These are phyloP conservation scores for Pseudopodoces humilis DNA, from an alignment of 2,113 vertebrate species.

Conservation along the genomic window DNA sequence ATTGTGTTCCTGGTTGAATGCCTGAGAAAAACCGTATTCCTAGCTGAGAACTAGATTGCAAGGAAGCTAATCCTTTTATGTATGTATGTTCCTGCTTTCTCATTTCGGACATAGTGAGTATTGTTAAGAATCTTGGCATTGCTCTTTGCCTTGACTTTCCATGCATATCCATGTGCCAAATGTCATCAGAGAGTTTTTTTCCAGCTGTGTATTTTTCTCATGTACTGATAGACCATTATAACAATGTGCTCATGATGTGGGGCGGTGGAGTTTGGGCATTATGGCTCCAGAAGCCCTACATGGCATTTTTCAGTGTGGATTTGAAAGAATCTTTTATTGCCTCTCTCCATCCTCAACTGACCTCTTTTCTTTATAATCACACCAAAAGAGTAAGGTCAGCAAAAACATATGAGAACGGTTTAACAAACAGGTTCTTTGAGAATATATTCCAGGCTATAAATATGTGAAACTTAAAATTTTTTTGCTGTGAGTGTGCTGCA, in stretches of 20 bases:
- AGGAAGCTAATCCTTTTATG: conserved; percentile 45
- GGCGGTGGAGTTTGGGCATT: neutral
- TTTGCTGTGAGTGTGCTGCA: neutral
- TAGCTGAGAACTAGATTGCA: conserved; percentile 44
- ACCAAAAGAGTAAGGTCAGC: neutral
- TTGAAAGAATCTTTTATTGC: neutral
- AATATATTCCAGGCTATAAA: conserved; percentile 1
- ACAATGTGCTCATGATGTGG: neutral
- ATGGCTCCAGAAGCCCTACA: neutral
- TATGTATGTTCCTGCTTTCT: neutral
- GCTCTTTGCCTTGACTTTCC: conserved; percentile 26
- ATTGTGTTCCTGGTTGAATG: conserved; percentile 27
- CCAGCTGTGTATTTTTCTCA: conserved; percentile 38
- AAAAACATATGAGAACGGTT: neutral
- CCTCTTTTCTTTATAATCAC: neutral
- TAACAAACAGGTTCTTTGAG: neutral
- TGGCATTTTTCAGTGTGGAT: neutral
- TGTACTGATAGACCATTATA: neutral
- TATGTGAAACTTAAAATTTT: neutral
- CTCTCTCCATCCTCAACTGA: neutral
- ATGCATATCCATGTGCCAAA: conserved; percentile 33
- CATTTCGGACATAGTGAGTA: neutral
- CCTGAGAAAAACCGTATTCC: neutral
- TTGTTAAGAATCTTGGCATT: conserved; percentile 53
- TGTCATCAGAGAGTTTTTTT: conserved; percentile 17